Evolutionary conservation across 2,797 vertebrate species (phyloP), one percentile per base, ranked within the genome.

Genomic region (Micromesistius poutassou): DNA sequence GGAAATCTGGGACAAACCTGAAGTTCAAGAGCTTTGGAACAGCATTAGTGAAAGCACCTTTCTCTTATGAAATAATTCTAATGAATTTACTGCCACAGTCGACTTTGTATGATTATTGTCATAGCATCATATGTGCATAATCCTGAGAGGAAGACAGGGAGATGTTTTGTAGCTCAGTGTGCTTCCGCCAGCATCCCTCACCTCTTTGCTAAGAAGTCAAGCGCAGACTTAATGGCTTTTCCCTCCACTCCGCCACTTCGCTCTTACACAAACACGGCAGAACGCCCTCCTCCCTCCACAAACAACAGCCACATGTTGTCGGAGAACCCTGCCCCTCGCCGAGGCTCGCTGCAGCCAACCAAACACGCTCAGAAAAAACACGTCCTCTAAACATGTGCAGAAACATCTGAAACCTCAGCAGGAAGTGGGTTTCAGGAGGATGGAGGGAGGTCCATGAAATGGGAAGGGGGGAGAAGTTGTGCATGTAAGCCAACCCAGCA

Each of bases 211-310:
- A 30, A 71, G 31, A 19, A 30, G 28, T 14, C 30, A 35, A 12
- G 35, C 55, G n/a, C 55, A 62, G 62, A 66, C 62, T 74, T 89
- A 87, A 94, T 93, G 77, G 75, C 82, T 91, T 89, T 90, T 87
- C 89, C 93, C 88, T 91, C 85, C 92, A 90, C 8, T 6, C 30
- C 72, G 50, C 84, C 66, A 35, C 73, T 80, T 84, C 77, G 80
- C 78, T 72, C 81, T 74, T 70, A 36, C 35, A 72, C 74, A 74
- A 46, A 79, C 35, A 46, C 76, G 68, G 72, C 70, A 42, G 42
- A 78, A 74, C 77, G 68, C 82, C 86, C 77, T 14, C 35, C 62
- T 33, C 55, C 40, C 66, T 72, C 79, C 80, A 77, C 0, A 22
- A 75, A 83, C 28, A 82, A 89, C 77, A 74, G 76, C 73, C 89